Evolutionary conservation across 2,888 invertebrate genomes (phyloP).

Genomic region (Elaeidobius kamerunicus): DNA sequence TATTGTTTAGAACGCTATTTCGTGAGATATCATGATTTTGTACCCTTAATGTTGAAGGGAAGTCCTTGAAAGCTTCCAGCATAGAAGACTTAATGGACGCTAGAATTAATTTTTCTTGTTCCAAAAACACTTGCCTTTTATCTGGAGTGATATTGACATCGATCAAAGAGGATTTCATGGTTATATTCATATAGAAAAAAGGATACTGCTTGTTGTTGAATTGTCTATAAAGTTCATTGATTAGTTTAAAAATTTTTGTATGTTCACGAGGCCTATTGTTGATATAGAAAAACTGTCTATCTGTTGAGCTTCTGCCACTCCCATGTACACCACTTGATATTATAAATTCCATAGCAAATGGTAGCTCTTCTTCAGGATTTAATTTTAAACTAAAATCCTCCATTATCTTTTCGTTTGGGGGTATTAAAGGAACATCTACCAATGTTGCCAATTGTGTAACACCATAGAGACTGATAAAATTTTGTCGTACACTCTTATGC

Average conservation of each 20-base stretch:
- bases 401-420: constrained; percentile 50
- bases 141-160: constrained; percentile 98
- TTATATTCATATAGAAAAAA: constrained; percentile 83
- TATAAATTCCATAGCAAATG: constrained; percentile 76
- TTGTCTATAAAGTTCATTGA: constrained; percentile 89
- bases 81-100: constrained; percentile 70
- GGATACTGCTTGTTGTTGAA: constrained; percentile 91
- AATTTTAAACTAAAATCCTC: constrained; percentile 54
- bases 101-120: constrained; percentile 79
- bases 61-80: constrained; percentile 60
- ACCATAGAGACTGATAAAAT: constrained; percentile 84
- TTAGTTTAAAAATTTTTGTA: constrained; percentile 73
- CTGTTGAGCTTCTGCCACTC: constrained; percentile 77
- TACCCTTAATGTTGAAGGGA: constrained; percentile 62
- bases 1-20: not conserved
- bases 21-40: constrained; percentile 49
- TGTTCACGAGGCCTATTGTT: constrained; percentile 95
- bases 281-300: constrained; percentile 92
- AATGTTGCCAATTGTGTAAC: constrained; percentile 67
- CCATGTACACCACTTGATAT: constrained; percentile 61
- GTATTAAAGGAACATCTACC: constrained; percentile 54
- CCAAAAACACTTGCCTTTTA: constrained; percentile 87
- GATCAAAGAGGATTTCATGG: constrained; percentile 65
- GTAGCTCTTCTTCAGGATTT: constrained; percentile 43
- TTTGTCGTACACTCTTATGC: constrained; percentile 66